These are phyloP conservation scores for Australoheros scitulus DNA, from an alignment of 2,113 vertebrate species.

Conservation along the genomic window DNA sequence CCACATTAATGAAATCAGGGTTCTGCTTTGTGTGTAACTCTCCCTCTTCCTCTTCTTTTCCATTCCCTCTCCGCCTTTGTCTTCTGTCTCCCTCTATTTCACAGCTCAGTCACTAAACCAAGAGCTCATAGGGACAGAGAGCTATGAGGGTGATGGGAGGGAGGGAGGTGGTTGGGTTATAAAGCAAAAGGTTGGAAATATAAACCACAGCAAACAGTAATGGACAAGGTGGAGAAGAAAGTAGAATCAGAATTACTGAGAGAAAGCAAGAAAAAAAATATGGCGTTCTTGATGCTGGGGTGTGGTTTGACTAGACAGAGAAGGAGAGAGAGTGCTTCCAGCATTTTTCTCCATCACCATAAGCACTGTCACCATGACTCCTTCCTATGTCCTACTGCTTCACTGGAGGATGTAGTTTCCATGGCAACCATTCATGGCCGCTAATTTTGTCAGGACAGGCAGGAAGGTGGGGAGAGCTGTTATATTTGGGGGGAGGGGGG, in stretches of 20 bases:
- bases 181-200: background rate
- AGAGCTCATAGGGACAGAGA: conserved; percentile 8
- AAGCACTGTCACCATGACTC: conserved; percentile 74
- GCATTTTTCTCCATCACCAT: conserved; percentile 77
- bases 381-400: conserved; percentile 63
- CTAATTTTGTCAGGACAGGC: conserved; percentile 47
- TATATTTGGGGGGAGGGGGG: conserved; percentile 15
- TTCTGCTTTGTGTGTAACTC: conserved; percentile 41
- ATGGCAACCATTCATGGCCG: conserved; percentile 79
- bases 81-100: conserved; percentile 2
- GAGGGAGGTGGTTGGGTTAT: background rate
- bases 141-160: background rate
- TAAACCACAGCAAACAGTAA: background rate
- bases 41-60: conserved; percentile 32
- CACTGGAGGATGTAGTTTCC: conserved; percentile 80
- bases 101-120: conserved; percentile 12
- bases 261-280: conserved; percentile 22
- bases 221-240: conserved; percentile 4
- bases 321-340: conserved; percentile 56
- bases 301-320: conserved; percentile 48
- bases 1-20: conserved; percentile 72
- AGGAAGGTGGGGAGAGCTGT: conserved; percentile 22
- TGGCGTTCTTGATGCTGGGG: conserved; percentile 76
- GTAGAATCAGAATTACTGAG: conserved; percentile 37
- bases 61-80: conserved; percentile 10